Evolutionary conservation across 2,797 vertebrate genomes (phyloP).

Genomic region (Lepus oiostolus): DNA sequence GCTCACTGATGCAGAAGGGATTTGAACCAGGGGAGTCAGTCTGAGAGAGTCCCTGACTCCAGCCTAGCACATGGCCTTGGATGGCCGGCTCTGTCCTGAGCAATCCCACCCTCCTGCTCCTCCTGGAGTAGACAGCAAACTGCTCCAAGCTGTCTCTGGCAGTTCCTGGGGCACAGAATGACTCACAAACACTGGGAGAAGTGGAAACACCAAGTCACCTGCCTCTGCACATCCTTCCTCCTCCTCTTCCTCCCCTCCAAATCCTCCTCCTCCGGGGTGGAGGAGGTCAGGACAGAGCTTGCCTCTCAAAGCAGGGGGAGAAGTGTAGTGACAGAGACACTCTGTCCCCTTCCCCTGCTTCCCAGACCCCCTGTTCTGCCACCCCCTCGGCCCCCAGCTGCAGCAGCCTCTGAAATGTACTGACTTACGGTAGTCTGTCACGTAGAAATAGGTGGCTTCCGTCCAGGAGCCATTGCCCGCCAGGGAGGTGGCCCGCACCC

Average conservation of each 20-base stretch:
- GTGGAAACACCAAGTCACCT: not conserved
- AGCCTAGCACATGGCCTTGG: not conserved
- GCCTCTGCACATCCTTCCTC: not conserved
- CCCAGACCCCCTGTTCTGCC: not conserved
- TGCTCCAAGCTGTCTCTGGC: too few relatives aligned
- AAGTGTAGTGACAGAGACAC: not conserved
- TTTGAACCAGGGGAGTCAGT: not conserved
- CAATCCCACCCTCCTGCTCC: not conserved
- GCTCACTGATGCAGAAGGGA: not conserved
- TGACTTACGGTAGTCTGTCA: constrained; percentile 94
- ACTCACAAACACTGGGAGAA: not conserved
- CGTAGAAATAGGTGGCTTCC: constrained; percentile 93
- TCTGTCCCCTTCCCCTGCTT: not conserved
- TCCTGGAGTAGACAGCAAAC: not conserved
- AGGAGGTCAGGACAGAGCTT: not conserved
- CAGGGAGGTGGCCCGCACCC: constrained; percentile 96
- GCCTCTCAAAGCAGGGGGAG: not conserved
- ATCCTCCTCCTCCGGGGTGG: not conserved
- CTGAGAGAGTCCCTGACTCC: not conserved
- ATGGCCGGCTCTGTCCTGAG: not conserved
- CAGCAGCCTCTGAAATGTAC: too few relatives aligned
- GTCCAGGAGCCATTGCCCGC: constrained; percentile 98
- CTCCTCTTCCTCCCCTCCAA: too few relatives aligned
- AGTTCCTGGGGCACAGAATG: not conserved
- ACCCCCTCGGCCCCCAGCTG: too few relatives aligned